phyloP scores from a whole-genome alignment of 2,797 vertebrate genomes.

The Rhinichthys osculus region DNA sequence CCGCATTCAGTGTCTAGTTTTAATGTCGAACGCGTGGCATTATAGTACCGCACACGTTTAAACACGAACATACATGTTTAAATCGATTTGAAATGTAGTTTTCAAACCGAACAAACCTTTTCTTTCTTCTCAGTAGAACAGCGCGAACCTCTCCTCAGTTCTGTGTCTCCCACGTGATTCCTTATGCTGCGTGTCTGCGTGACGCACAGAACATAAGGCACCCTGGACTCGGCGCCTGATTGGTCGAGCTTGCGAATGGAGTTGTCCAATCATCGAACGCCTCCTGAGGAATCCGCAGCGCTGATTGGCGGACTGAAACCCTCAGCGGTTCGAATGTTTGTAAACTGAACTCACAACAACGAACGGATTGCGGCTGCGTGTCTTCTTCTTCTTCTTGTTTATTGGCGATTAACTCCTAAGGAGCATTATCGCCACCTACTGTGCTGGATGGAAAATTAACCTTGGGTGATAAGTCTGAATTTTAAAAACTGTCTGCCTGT shows the following conservation, averaged over 20 bases:
- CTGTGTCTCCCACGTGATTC: constrained; percentile 17
- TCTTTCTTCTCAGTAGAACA: constrained; percentile 17
- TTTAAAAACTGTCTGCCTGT: no score
- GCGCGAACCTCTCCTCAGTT: neutral
- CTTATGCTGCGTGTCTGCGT: neutral
- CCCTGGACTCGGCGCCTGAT: neutral
- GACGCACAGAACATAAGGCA: neutral
- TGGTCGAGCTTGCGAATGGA: neutral
- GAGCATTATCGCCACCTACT: no score
- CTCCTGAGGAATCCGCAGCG: neutral
- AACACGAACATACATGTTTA: accelerated
- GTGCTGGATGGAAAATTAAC: no score
- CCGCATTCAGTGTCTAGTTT: accelerated
- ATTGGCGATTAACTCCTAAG: no score
- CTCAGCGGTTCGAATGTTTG: constrained; percentile 33
- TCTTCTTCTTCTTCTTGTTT: no score
- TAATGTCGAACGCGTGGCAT: accelerated
- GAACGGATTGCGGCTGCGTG: neutral
- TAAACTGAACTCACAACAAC: neutral
- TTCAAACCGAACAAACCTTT: neutral
- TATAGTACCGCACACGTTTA: accelerated
- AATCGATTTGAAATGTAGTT: neutral
- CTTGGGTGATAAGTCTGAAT: no score
- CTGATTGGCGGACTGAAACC: constrained; percentile 17
- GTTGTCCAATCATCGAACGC: constrained; percentile 2